Evolutionary conservation across 2,888 invertebrate species (phyloP), one percentile per base, ranked within the genome.

Genomic region (Byasa hedistus): DNA sequence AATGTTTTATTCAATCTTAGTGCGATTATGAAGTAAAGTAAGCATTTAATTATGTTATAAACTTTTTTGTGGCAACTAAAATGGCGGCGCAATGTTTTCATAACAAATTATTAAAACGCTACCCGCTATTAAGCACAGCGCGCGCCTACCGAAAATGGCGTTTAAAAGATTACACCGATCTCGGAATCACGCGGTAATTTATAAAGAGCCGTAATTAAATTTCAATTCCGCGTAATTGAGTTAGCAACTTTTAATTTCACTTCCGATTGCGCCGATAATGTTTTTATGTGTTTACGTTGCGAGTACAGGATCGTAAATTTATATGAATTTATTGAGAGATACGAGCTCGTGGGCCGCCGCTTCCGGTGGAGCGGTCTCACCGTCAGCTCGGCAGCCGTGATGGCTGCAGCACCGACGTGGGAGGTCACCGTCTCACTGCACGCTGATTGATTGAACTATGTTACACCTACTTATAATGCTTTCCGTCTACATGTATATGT

Each of bases 211-310:
- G 55, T 64, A 59, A 61, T 64, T 61, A 57, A 51, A 61, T 62
- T 61, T 59, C 57, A 62, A 69, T 69, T 68, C 58, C 66, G 58
- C 62, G 64, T 65, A 65, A 69, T 69, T 69, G 64, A 61, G 64
- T 57, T 66, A 54, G 54, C 64, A 68, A 64, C 66, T 61, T 66
- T 69, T 64, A 69, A 57, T 66, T 64, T 66, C 48, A 62, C 62
- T 66, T 66, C 66, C 66, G 62, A 62, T 51, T 15, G 19, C 39
- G 27, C 39, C 55, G 24, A 44, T 57, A 59, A 58, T 62, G 62
- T 66, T 66, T 59, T 66, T 66, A 66, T 66, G 62, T 62, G 66
- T 63, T 63, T 48, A 58, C 24, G 62, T 21, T 57, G 52, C 58
- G 17, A 22, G 44, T 58, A 62, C 66, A 55, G 44, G 61, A 61